These are phyloP conservation scores for Hylaeus anthracinus DNA, from an alignment of 1,140 invertebrate genomes.

Conservation along the genomic window DNA sequence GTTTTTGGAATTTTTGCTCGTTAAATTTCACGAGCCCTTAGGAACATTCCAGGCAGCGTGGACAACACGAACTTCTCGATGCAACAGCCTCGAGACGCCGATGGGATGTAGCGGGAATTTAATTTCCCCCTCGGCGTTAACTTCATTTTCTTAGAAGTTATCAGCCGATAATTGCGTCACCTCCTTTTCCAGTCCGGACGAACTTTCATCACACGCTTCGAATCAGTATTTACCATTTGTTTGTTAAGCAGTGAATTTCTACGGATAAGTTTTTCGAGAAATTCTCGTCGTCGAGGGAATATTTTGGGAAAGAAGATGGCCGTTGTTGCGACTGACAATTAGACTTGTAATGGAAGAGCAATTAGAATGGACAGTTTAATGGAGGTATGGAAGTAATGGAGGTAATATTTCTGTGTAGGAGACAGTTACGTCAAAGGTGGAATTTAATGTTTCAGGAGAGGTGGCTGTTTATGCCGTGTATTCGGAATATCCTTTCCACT, in stretches of 20 bases:
- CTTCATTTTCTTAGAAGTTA: conserved; percentile 24
- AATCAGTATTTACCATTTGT: neutral
- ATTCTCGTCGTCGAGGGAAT: neutral
- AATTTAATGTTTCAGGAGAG: neutral
- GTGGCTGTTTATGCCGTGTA: neutral
- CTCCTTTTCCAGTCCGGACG: conserved; percentile 1
- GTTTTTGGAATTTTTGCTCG: neutral
- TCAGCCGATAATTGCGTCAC: conserved; percentile 32
- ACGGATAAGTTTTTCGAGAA: no score
- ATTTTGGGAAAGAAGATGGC: neutral
- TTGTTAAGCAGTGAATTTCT: no score
- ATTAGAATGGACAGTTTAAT: neutral
- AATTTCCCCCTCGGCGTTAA: conserved; percentile 38
- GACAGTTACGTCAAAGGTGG: neutral
- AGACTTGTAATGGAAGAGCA: neutral
- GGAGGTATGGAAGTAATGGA: neutral
- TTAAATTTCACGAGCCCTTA: neutral
- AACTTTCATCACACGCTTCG: neutral
- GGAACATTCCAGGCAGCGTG: neutral
- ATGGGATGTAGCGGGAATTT: conserved; percentile 20
- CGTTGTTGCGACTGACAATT: neutral
- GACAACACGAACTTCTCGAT: conserved; percentile 3
- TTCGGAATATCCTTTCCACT: no score
- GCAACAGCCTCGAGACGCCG: neutral
- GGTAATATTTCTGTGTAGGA: neutral